Evolutionary conservation across 1,140 invertebrate genomes (phyloP).

Genomic region (Metopolophium dirhodum): DNA sequence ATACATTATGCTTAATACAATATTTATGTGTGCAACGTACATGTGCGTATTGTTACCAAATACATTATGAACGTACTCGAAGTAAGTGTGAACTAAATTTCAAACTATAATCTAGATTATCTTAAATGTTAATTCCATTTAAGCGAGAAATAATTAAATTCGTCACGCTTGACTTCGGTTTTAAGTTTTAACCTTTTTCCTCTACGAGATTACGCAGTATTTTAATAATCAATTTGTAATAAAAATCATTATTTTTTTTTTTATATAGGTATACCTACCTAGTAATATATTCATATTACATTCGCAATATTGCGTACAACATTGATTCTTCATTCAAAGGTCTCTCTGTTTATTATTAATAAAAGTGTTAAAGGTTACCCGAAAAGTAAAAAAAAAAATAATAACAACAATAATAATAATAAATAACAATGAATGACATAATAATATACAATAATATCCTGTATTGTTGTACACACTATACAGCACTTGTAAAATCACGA

Average conservation of each 20-base stretch:
- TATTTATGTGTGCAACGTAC: background rate
- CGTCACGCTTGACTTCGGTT: background rate
- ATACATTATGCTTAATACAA: background rate
- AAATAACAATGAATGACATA: background rate
- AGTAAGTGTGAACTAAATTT: background rate
- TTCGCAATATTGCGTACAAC: background rate
- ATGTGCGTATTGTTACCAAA: background rate
- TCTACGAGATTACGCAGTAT: background rate
- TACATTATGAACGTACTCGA: background rate
- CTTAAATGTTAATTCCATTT: background rate
- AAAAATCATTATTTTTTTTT: background rate
- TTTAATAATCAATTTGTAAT: slow-evolving; percentile 2
- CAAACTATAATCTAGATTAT: slow-evolving; percentile 8
- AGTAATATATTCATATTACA: background rate
- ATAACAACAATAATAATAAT: background rate
- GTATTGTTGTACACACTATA: background rate
- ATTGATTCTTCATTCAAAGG: background rate
- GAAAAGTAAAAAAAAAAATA: background rate
- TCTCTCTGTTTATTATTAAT: background rate
- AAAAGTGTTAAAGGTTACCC: background rate
- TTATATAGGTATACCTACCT: background rate
- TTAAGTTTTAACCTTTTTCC: background rate
- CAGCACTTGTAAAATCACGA: background rate
- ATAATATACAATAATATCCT: background rate
- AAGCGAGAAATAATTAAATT: slow-evolving; percentile 7